Conservation (phyloP, 2,113 vertebrate species). For the Pterophyllum scalare region DNA sequence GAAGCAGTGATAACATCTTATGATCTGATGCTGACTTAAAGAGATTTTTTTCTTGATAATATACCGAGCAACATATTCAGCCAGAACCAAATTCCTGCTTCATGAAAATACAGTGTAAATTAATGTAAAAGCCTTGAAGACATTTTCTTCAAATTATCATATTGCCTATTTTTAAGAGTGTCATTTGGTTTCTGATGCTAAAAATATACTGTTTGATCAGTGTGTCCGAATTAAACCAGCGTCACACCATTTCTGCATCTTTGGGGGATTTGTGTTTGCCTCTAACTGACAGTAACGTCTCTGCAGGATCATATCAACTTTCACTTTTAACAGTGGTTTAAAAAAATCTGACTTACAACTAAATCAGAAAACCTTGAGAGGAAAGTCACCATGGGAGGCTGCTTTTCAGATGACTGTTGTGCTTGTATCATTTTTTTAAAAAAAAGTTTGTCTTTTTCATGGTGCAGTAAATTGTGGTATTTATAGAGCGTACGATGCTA, state of each 20-base stretch:
- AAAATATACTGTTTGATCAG: conserved; percentile 1
- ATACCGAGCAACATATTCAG: background rate
- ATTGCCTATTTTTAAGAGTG: background rate
- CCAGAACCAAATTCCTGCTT: background rate
- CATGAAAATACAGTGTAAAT: background rate
- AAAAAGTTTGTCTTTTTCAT: background rate
- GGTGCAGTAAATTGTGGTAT: background rate
- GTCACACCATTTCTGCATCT: background rate
- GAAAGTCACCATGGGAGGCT: background rate
- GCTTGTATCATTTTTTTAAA: background rate
- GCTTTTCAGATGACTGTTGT: conserved; percentile 2
- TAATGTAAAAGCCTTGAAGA: background rate
- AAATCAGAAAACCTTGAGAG: background rate
- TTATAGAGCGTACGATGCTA: background rate
- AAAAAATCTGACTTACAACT: background rate
- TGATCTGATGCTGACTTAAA: conserved; percentile 4
- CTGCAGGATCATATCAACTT: background rate
- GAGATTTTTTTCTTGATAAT: background rate
- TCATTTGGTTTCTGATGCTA: background rate
- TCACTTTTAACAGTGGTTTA: background rate
- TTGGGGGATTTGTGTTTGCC: background rate
- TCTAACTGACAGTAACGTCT: conserved; percentile 2
- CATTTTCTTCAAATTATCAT: background rate
- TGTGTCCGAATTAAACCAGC: conserved; percentile 16
- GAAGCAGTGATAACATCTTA: background rate